phyloP scores from a whole-genome alignment of 2,797 vertebrate species.

The Pampus argenteus region DNA sequence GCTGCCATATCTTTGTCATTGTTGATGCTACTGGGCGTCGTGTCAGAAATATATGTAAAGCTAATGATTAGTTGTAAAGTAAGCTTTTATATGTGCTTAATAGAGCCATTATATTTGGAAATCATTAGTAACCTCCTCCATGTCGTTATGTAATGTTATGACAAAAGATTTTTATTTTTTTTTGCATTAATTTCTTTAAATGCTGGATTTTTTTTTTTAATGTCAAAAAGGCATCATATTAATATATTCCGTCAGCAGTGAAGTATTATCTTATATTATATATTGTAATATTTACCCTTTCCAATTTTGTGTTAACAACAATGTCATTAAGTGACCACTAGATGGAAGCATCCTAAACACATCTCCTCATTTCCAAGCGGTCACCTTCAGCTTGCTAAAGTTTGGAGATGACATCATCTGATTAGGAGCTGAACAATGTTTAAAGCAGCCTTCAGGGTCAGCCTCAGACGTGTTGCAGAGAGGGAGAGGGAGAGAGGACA shows the following conservation, averaged over 20 bases:
- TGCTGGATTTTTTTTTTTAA: background rate
- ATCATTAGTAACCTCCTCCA: constrained; percentile 22
- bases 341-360: constrained; percentile 80
- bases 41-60: constrained; percentile 39
- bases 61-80: constrained; percentile 30
- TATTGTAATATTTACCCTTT: too few species aligned
- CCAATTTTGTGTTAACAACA: constrained; percentile 13
- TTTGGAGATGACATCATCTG: constrained; percentile 69
- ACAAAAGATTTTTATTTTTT: constrained; percentile 4
- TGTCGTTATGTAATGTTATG: background rate
- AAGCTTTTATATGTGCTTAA: constrained; percentile 43
- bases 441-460: constrained; percentile 1
- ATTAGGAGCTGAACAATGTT: constrained; percentile 37
- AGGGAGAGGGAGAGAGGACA: background rate
- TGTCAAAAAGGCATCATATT: constrained; percentile 4
- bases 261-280: background rate
- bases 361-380: constrained; percentile 9
- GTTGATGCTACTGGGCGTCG: constrained; percentile 24
- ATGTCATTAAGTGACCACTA: constrained; percentile 71
- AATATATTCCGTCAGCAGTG: constrained; percentile 3
- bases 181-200: constrained; percentile 25
- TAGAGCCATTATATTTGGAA: constrained; percentile 45
- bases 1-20: constrained; percentile 33
- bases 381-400: constrained; percentile 39
- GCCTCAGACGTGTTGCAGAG: background rate